Percentiles rank a stretch among this genome's conserved stretches.
These are phyloP conservation scores for Myotis planiceps DNA, from an alignment of 2,797 vertebrate genomes.

Conservation along the genomic window DNA sequence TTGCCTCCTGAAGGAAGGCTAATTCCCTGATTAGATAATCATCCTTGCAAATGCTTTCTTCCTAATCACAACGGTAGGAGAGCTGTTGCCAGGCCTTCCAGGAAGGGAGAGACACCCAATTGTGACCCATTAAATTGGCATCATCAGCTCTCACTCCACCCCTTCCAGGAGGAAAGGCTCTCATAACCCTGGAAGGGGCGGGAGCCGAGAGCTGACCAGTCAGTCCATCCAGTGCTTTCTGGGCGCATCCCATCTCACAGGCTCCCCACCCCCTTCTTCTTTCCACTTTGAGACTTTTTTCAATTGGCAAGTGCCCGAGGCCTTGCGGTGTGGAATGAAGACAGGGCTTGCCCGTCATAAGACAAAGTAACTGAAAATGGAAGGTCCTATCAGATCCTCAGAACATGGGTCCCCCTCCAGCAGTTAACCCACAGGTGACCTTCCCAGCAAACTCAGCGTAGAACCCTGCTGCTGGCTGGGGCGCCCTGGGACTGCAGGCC, in stretches of 20 bases:
- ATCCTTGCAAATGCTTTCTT: conserved; percentile 80
- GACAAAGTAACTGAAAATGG: neutral
- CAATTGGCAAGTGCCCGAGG: neutral
- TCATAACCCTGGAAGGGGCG: conserved; percentile 19
- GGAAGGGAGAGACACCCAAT: conserved; percentile 88
- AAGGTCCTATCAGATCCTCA: neutral
- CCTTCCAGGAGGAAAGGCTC: conserved; percentile 81
- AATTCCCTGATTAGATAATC: conserved; percentile 85
- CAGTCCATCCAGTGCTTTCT: neutral
- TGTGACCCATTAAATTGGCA: conserved; percentile 84
- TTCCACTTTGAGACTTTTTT: conserved; percentile 5
- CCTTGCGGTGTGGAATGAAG: neutral
- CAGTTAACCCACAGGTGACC: neutral
- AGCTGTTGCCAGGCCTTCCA: conserved; percentile 83
- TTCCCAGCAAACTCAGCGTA: neutral
- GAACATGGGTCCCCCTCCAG: neutral
- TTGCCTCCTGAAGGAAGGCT: conserved; percentile 60
- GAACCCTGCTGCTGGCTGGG: neutral
- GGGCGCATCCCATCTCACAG: neutral
- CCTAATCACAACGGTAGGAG: conserved; percentile 76
- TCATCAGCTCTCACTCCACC: conserved; percentile 83
- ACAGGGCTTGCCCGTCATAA: neutral
- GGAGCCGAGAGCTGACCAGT: neutral
- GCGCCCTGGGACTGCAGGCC: neutral
- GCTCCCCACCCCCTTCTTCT: neutral